Conservation (phyloP, 2,797 vertebrate genomes). For the Amblyraja radiata region DNA sequence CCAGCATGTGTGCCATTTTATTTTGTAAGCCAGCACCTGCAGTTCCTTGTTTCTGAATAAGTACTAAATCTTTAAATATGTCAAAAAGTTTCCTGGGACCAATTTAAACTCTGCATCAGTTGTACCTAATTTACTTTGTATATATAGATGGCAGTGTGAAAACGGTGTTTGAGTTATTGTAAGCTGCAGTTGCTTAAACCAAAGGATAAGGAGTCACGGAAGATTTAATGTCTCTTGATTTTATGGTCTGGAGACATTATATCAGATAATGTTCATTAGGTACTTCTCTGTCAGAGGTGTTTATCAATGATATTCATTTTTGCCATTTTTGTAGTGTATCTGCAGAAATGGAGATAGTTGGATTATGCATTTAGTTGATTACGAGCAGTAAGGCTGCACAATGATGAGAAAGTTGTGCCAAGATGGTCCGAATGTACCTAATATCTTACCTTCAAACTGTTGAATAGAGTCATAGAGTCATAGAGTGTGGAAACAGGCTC, state of each 20-base stretch:
- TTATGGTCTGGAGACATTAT: not conserved
- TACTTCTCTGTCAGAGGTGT: not conserved
- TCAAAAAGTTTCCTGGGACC: not conserved
- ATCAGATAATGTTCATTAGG: not conserved
- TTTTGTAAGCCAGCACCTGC: too few relatives aligned
- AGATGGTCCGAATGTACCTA: not conserved
- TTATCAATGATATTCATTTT: not conserved
- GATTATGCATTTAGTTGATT: not conserved
- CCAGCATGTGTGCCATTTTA: too few relatives aligned
- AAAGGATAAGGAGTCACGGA: not conserved
- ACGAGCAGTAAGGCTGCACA: not conserved
- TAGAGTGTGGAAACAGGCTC: too few relatives aligned
- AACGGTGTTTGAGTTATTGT: not conserved
- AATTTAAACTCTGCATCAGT: not conserved
- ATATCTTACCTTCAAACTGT: not conserved
- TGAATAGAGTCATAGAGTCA: not conserved
- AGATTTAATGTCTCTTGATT: not conserved
- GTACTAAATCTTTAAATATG: not conserved
- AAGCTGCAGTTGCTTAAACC: not conserved
- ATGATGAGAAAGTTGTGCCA: not conserved
- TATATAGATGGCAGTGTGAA: not conserved
- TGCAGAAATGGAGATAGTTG: not conserved
- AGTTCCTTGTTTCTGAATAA: not conserved
- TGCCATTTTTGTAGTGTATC: not conserved
- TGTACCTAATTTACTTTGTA: not conserved